Evolutionary conservation across 2,797 vertebrate species (phyloP).

Genomic region (Remorina albescens): DNA sequence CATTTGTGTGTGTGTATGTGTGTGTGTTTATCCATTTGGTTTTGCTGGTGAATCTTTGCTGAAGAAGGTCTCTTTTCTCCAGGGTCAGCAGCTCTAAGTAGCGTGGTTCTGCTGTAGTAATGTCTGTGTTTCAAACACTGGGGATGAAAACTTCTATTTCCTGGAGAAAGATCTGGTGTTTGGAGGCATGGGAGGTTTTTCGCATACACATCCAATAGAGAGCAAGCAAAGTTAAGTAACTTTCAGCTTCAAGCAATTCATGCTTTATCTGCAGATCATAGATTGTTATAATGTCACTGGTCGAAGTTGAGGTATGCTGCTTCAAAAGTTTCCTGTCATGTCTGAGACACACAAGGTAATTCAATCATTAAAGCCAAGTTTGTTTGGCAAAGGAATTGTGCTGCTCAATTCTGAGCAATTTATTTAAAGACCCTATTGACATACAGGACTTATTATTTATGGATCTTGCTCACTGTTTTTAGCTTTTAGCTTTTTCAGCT

Average conservation of each 20-base stretch:
- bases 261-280: neutral
- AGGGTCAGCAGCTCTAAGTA: slow-evolving; percentile 56
- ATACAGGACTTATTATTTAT: slow-evolving; percentile 44
- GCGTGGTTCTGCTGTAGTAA: slow-evolving; percentile 39
- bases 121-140: slow-evolving; percentile 40
- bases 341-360: neutral
- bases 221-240: neutral
- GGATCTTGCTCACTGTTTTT: slow-evolving; percentile 34
- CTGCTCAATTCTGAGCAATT: slow-evolving; percentile 13
- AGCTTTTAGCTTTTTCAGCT: too few species aligned
- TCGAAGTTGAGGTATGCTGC: neutral
- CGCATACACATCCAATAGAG: neutral
- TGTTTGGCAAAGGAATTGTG: neutral
- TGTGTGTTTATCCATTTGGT: too few species aligned
- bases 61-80: slow-evolving; percentile 62
- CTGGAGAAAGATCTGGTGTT: slow-evolving; percentile 21
- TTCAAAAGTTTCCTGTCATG: neutral
- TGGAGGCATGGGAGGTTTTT: slow-evolving; percentile 23
- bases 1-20: slow-evolving; percentile 12
- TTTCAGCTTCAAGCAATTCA: neutral
- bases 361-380: slow-evolving; percentile 16
- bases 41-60: slow-evolving; percentile 52
- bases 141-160: slow-evolving; percentile 40
- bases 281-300: neutral
- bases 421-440: slow-evolving; percentile 37